Evolutionary conservation across 2,113 vertebrate genomes (phyloP).

Genomic region (Indicator maculatus): DNA sequence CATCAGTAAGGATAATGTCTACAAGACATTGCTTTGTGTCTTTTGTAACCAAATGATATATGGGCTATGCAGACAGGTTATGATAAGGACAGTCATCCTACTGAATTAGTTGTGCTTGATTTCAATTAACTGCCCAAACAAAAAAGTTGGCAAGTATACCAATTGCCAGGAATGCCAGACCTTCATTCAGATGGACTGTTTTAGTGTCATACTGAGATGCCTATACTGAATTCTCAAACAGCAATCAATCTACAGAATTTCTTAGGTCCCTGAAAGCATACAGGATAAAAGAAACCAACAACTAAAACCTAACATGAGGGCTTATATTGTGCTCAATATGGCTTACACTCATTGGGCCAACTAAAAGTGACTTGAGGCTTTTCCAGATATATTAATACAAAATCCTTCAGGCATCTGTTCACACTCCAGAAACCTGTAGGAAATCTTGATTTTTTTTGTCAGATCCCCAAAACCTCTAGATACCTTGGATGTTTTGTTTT

Average conservation of each 20-base stretch:
- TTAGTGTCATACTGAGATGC: not conserved
- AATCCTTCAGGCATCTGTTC: not conserved
- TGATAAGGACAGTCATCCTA: not conserved
- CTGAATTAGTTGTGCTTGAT: not conserved
- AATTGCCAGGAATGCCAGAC: not conserved
- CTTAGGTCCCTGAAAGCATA: not conserved
- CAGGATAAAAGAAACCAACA: not conserved
- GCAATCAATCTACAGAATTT: not conserved
- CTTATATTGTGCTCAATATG: not conserved
- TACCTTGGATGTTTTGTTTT: not conserved
- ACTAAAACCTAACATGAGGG: not conserved
- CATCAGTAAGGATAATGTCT: not conserved
- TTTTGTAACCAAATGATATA: not conserved
- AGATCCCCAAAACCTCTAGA: constrained; percentile 14
- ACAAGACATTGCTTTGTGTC: not conserved
- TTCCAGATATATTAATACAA: constrained; percentile 29
- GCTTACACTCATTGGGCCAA: not conserved
- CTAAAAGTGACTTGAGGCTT: constrained; percentile 29
- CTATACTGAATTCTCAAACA: not conserved
- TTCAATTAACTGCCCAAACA: not conserved
- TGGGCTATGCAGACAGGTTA: not conserved
- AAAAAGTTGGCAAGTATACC: not conserved
- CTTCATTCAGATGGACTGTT: not conserved
- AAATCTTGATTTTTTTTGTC: constrained; percentile 25
- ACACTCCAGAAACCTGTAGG: not conserved